These are phyloP conservation scores for Dascyllus trimaculatus DNA, from an alignment of 2,113 vertebrate genomes.

Conservation along the genomic window DNA sequence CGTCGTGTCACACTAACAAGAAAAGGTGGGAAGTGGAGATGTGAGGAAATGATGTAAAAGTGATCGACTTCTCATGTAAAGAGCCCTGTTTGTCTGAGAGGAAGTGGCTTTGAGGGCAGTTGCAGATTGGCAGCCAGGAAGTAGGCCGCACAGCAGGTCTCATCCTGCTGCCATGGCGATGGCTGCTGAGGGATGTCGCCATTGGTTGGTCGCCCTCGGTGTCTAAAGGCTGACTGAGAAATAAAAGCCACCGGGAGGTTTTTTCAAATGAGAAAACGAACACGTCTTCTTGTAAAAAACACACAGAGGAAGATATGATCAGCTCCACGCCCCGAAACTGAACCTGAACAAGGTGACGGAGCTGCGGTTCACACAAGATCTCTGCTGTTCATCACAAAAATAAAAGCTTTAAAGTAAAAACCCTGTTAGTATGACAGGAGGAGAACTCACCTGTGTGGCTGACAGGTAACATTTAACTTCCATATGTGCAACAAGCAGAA, in stretches of 20 bases:
- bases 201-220: slow-evolving; percentile 46
- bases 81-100: slow-evolving; percentile 69
- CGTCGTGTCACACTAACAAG: slow-evolving; percentile 47
- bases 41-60: slow-evolving; percentile 64
- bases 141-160: slow-evolving; percentile 76
- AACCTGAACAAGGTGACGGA: too few relatives aligned
- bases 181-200: slow-evolving; percentile 57
- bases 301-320: slow-evolving; percentile 55
- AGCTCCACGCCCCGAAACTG: background rate
- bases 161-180: slow-evolving; percentile 74
- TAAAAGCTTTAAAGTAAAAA: background rate
- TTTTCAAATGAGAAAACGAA: slow-evolving; percentile 2
- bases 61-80: slow-evolving; percentile 40
- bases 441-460: background rate
- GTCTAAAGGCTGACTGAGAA: slow-evolving; percentile 47
- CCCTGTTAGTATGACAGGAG: too few relatives aligned
- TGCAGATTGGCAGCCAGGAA: slow-evolving; percentile 83
- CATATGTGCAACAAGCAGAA: too few relatives aligned
- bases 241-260: slow-evolving; percentile 18
- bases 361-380: too few relatives aligned
- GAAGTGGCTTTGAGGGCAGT: slow-evolving; percentile 85
- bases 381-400: background rate
- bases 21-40: slow-evolving; percentile 47
- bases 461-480: too few relatives aligned
- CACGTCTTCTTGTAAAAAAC: background rate